Evolutionary conservation across 2,888 invertebrate species (phyloP).

Genomic region (Argyra leucocephala): DNA sequence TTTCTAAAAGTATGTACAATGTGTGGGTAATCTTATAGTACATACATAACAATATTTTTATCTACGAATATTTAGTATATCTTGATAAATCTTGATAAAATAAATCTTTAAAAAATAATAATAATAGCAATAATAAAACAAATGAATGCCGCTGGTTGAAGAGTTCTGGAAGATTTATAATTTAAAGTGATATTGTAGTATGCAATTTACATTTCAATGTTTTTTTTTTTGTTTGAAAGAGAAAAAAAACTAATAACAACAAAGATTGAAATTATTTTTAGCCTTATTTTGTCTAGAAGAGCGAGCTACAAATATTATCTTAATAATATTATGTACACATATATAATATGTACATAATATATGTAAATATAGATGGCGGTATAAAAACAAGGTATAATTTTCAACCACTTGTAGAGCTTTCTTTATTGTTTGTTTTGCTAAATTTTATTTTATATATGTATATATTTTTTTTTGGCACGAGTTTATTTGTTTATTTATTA

Average conservation of each 20-base stretch:
- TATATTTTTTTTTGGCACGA: constrained; percentile 1
- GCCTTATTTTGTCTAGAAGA: neutral
- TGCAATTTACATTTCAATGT: no score
- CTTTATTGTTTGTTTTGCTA: neutral
- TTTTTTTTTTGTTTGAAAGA: neutral
- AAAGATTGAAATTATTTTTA: neutral
- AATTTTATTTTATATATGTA: neutral
- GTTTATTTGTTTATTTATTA: neutral
- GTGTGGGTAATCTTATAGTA: no score
- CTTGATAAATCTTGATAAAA: no score
- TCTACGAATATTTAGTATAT: no score
- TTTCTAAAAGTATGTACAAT: no score
- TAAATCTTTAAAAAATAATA: no score
- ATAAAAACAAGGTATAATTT: neutral
- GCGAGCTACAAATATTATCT: neutral
- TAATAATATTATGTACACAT: neutral
- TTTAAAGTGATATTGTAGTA: no score
- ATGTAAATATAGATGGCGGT: neutral
- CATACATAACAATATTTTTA: no score
- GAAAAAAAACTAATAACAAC: neutral
- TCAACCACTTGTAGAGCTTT: neutral
- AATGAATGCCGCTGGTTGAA: no score
- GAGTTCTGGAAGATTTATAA: no score
- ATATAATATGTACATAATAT: neutral
- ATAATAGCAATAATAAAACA: no score